Percentiles rank a stretch among this genome's conserved stretches.
Conservation (phyloP, 2,797 vertebrate genomes). For the Acanthiza pusilla region DNA sequence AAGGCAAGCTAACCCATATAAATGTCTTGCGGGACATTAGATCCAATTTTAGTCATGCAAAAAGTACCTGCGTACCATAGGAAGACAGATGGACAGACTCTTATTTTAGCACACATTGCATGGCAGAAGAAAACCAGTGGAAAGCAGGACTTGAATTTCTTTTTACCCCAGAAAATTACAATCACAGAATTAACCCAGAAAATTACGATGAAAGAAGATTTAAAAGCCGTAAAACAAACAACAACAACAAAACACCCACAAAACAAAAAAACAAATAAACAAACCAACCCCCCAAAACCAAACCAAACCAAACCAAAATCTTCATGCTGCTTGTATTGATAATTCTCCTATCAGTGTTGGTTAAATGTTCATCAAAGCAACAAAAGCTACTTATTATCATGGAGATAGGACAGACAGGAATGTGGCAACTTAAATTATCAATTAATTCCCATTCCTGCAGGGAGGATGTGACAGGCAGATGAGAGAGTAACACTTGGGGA, state of each 20-base stretch:
- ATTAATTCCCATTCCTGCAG: not conserved
- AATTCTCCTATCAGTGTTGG: not conserved
- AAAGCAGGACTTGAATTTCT: not conserved
- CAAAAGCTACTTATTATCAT: not conserved
- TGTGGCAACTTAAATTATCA: not conserved
- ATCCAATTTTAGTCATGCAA: conserved; percentile 40
- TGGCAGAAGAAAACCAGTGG: not conserved
- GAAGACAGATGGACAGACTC: conserved; percentile 51
- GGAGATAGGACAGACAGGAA: not conserved
- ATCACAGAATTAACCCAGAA: not conserved
- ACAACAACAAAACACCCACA: not conserved
- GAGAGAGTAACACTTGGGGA: not conserved
- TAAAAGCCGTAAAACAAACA: not conserved
- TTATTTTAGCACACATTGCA: conserved; percentile 32
- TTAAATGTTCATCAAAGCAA: not conserved
- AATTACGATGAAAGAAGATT: not conserved
- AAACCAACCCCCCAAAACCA: not conserved
- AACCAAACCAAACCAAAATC: not conserved
- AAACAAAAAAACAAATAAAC: not conserved
- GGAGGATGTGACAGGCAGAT: not conserved
- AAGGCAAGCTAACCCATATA: conserved; percentile 36
- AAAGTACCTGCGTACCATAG: conserved; percentile 21
- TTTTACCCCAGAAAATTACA: not conserved
- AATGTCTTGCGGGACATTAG: not conserved
- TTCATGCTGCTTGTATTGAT: not conserved